phyloP scores from a whole-genome alignment of 2,113 vertebrate species.

The Solea senegalensis region DNA sequence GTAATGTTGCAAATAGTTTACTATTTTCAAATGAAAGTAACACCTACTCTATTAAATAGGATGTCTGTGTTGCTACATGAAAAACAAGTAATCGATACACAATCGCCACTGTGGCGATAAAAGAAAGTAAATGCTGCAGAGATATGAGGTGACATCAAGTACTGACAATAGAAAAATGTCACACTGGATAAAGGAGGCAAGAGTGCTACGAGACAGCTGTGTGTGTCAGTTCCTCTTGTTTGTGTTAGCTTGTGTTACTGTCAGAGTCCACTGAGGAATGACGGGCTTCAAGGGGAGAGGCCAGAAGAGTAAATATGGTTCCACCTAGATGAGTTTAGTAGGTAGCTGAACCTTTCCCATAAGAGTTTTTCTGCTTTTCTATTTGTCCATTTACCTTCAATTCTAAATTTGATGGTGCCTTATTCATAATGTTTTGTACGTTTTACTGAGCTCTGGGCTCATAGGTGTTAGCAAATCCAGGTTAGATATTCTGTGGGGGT shows the following conservation, averaged over 20 bases:
- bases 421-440: too few species aligned
- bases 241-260: conserved; percentile 74
- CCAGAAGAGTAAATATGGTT: not conserved
- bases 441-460: too few species aligned
- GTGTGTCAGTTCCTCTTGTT: conserved; percentile 76
- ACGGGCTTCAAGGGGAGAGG: conserved; percentile 2
- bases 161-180: conserved; percentile 6
- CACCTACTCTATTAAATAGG: not conserved
- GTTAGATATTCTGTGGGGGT: too few species aligned
- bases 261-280: conserved; percentile 40
- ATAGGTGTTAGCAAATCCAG: too few species aligned
- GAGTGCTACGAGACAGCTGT: conserved; percentile 71
- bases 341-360: not conserved
- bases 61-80: not conserved
- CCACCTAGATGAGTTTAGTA: not conserved
- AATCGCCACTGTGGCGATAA: not conserved
- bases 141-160: conserved; percentile 2
- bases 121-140: conserved; percentile 23
- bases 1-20: not conserved
- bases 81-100: not conserved
- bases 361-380: too few species aligned
- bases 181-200: not conserved
- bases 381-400: too few species aligned
- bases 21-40: not conserved
- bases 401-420: too few species aligned